Conservation (phyloP, 1,140 invertebrate species). For the Diorhabda sublineata region DNA sequence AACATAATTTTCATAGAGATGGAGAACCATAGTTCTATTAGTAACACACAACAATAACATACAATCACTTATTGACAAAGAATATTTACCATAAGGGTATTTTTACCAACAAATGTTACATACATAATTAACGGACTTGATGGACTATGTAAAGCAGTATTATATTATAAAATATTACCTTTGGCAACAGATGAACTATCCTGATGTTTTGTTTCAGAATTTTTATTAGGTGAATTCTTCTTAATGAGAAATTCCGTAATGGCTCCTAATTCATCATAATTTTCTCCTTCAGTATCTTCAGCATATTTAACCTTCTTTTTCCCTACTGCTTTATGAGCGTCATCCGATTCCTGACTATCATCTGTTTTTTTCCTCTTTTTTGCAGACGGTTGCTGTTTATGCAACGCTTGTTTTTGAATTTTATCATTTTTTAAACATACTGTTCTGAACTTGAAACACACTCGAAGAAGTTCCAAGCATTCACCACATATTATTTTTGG, state of each 20-base stretch:
- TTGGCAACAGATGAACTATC: constrained; percentile 3
- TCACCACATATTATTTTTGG: constrained; percentile 35
- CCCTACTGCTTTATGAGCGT: not conserved
- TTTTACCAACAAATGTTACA: too few species aligned
- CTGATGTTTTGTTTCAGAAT: not conserved
- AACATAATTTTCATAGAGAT: too few species aligned
- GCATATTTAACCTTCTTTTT: not conserved
- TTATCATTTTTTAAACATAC: constrained; percentile 17
- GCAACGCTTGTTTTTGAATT: not conserved
- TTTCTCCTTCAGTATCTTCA: too few species aligned
- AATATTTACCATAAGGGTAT: too few species aligned
- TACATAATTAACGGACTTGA: too few species aligned
- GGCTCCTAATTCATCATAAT: not conserved
- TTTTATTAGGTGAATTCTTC: not conserved
- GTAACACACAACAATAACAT: too few species aligned
- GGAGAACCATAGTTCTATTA: too few species aligned
- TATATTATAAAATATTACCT: not conserved
- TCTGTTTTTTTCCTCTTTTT: not conserved
- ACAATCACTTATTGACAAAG: too few species aligned
- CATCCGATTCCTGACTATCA: too few species aligned
- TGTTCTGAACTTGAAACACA: constrained; percentile 19
- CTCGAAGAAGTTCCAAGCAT: constrained; percentile 27
- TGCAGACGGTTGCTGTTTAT: not conserved
- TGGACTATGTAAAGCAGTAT: too few species aligned
- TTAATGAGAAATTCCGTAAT: constrained; percentile 1